Base-by-base conservation (phyloP, 2,113 vertebrate genomes). In the Nycticorax nycticorax region DNA sequence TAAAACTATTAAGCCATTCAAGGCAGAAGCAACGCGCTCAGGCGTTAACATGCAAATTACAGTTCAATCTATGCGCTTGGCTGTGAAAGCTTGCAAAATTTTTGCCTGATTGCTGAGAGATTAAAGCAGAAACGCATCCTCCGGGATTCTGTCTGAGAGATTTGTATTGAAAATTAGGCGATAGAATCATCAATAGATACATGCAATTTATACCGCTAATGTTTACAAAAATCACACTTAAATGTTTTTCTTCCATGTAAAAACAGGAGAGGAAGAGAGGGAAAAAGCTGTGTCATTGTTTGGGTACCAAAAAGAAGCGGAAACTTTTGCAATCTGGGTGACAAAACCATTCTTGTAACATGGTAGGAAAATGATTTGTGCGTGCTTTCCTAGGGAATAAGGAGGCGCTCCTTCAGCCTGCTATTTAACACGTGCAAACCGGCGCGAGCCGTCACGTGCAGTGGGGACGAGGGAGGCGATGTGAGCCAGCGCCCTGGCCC, bases 81-180 rank as follows among this genome's bases (percentile, higher is more conserved):
- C 21, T 57, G 16, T 57, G 32, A 50, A 93, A 56, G 17, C 9
- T 50, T 93, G 47, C n/a, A 69, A 78, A 75, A 75, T 60, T 87
- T 96, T 50, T 72, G 4, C 74, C 82, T 79, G 43, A 67, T 76
- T 68, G 39, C 8, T 35, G 37, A 53, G 41, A 91, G 37, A 56
- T 66, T 80, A 76, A 96, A 92, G 56, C 27, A 60, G 35, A 73
- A 94, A 74, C 64, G 10, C 35, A 83, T 74, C 74, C 76, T 82
- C 32, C 92, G 62, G 35, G 26, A 85, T 79, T 89, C 9, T 66
- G 22, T 69, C 75, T 63, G 78, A 89, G 32, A 85, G 8, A 23
- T 60, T 66, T n/a, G 10, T 85, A 32, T 71, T 41, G 27, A 72
- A 89, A 75, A 92, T 93, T 47, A 72, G 45, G 20, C 48, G 9